Conservation (phyloP, 2,113 vertebrate species). For the Eulemur rufifrons region DNA sequence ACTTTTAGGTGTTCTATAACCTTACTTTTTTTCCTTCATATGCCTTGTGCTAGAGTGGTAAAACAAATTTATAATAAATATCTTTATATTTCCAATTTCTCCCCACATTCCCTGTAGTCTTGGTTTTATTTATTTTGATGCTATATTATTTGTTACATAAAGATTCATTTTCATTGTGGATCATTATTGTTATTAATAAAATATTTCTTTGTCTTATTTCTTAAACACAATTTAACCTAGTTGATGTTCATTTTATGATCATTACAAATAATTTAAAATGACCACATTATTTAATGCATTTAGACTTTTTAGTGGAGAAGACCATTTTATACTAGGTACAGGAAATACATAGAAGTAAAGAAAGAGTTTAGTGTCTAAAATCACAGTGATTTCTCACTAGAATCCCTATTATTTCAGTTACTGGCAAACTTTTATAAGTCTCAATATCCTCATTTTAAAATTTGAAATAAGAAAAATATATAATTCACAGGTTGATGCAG, state of each 20-base stretch:
- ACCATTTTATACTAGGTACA: background rate
- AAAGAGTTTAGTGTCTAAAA: background rate
- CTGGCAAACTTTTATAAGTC: background rate
- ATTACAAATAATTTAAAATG: background rate
- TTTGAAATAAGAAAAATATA: background rate
- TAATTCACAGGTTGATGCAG: background rate
- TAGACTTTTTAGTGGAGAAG: background rate
- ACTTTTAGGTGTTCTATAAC: background rate
- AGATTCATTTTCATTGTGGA: background rate
- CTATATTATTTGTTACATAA: background rate
- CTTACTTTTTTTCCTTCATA: background rate
- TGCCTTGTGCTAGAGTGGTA: background rate
- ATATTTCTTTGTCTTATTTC: background rate
- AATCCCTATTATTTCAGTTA: background rate
- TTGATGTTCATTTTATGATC: background rate
- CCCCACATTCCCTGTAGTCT: background rate
- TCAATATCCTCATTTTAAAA: constrained; percentile 10
- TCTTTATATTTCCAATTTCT: background rate
- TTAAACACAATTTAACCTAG: background rate
- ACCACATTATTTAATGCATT: background rate
- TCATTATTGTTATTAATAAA: background rate
- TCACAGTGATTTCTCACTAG: background rate
- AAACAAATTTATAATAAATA: background rate
- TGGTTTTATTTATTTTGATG: background rate
- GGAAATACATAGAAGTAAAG: background rate